Percentiles rank a stretch among this genome's conserved stretches.
Evolutionary conservation across 2,888 invertebrate species (phyloP).

Genomic region (Tupiocoris notatus): DNA sequence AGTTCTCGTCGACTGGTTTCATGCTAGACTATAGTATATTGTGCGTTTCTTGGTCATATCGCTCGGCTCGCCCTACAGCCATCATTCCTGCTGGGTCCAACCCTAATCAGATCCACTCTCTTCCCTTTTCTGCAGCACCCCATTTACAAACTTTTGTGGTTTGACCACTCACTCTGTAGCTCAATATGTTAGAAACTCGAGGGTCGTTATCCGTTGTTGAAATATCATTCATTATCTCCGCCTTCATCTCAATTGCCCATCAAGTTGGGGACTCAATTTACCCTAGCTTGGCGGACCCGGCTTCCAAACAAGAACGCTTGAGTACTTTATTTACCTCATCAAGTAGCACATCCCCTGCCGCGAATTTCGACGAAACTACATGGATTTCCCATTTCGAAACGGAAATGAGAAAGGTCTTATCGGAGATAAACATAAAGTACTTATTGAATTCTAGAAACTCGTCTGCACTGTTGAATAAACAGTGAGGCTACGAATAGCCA

Average conservation of each 20-base stretch:
- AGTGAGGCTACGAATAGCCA: no score
- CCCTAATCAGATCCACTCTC: background rate
- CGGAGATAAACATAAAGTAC: no score
- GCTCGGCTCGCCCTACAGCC: background rate
- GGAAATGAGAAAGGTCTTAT: no score
- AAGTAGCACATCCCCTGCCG: background rate
- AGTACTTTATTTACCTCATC: background rate
- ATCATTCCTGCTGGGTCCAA: background rate
- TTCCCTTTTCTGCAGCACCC: background rate
- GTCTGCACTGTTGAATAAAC: no score
- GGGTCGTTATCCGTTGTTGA: conserved; percentile 31
- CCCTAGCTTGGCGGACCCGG: background rate
- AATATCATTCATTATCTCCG: conserved; percentile 23
- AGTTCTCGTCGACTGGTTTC: background rate
- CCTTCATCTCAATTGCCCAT: conserved; percentile 27
- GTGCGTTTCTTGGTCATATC: background rate
- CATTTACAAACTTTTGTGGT: background rate
- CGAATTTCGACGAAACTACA: background rate
- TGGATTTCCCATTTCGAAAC: background rate
- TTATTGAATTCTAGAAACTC: no score
- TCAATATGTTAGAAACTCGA: conserved; percentile 6
- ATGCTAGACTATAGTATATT: background rate
- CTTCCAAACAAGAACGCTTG: background rate
- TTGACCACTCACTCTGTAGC: background rate
- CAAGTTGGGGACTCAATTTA: conserved; percentile 22